Base-by-base conservation (phyloP, 2,113 vertebrate species). In the Heterochromis multidens region DNA sequence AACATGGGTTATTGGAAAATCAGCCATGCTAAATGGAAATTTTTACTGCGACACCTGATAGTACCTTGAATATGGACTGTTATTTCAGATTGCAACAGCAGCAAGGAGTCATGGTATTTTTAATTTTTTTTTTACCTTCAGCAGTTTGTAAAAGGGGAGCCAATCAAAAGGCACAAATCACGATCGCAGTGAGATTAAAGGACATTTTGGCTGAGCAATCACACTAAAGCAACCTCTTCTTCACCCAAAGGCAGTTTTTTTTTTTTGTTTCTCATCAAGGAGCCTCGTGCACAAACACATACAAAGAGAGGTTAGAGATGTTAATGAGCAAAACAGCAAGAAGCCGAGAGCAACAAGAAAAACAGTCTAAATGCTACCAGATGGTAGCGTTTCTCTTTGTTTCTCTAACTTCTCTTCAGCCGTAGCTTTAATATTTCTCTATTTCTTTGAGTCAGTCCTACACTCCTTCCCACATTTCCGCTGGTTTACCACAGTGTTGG, bases 291-390 rank as follows among this genome's bases (percentile, higher is more conserved):
- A 54, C 85, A 72, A 83, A 63, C 23, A 67, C 52, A 79, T 72
- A 84, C 83, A 54, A 77, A 67, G 9, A 25, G 72, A 59, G 63
- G 37, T 85, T 62, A 79, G 33, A 54, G 63, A 91, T 81, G 61
- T 80, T 93, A 90, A 94, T 91, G 89, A 92, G 90, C 76, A 92
- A 93, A 95, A 87, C 85, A 93, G 91, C 80, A 61, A 86, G 56
- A 85, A 3, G 58, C 76, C 35, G 70, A 52, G 33, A 70, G 77
- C 46, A 86, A 65, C 19, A 79, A 80, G 70, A 89, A 88, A 83
- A 59, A 80, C 56, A 54, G 84, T 65, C 81, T 95, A 94, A 94
- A 92, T 59, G 83, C 82, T 91, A 91, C 90, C 95, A 95, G 94
- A 94, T 96, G 94, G 87, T 40, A 65, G 62, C 5, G 8, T 60